Evolutionary conservation across 2,113 vertebrate species (phyloP), one percentile per base, ranked within the genome.

Genomic region (Erythrolamprus reginae): DNA sequence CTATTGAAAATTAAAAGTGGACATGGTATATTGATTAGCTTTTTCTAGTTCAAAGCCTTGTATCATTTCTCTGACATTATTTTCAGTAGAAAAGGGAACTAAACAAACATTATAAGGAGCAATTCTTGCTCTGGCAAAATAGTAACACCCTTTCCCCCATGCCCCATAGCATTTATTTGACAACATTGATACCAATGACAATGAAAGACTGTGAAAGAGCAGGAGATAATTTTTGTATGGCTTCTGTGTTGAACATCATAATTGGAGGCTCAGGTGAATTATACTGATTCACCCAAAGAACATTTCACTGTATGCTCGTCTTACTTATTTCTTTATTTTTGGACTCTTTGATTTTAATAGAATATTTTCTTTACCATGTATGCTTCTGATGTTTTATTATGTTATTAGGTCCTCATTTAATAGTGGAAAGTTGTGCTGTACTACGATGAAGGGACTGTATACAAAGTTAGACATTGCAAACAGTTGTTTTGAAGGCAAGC

Each of bases 161-260:
- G 3, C 26, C 12, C 82, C 17, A 38, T 82, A 51, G n/a, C 26
- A 61, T 10, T n/a, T 15, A 50, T 83, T 84, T 53, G 50, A 21
- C 58, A 58, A 1, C 26, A 6, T 45, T 45, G 33, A n/a, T 91
- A n/a, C 13, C 45, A 23, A 23, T 70, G 24, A 53, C 86, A 86
- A 52, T 87, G 23, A 24, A 93, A 92, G 50, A 55, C 56, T 58
- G 47, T 88, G 19, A 26, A 93, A 92, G 58, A 58, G 38, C 65
- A n/a, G 92, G 90, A 84, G 55, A 87, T 92, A 42, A 82, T 90
- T 55, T 92, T 93, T 94, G 50, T 52, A n/a, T 86, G 3, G 38
- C 88, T n/a, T 15, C 58, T 92, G 53, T 92, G 45, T 87, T 86
- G 82, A 92, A 51, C 51, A 52, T 15, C 0, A 26, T 28, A 45